Evolutionary conservation across 2,113 vertebrate genomes (phyloP).

Genomic region (Bubalus kerabau): DNA sequence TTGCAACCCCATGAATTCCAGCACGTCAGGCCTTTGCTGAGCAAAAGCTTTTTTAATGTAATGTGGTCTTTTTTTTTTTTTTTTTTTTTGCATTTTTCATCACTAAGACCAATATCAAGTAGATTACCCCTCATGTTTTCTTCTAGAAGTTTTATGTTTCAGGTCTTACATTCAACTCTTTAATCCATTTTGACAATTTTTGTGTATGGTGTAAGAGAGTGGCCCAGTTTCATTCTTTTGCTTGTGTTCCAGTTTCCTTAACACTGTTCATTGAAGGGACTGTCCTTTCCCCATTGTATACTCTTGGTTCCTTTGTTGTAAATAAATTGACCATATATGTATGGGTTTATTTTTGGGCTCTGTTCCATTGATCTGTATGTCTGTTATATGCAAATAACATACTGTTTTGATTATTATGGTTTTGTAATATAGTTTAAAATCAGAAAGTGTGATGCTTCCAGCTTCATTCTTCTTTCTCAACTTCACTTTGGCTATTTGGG

Average conservation of each 20-base stretch:
- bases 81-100: background rate
- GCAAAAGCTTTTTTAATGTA: background rate
- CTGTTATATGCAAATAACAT: background rate
- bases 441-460: background rate
- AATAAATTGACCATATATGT: background rate
- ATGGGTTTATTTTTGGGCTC: background rate
- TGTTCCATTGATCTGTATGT: background rate
- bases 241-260: background rate
- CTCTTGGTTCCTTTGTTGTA: background rate
- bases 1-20: no score
- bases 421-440: background rate
- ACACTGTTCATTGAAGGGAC: background rate
- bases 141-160: background rate
- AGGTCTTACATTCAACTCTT: background rate
- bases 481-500: background rate
- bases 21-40: background rate
- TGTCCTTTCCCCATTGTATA: background rate
- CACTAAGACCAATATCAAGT: background rate
- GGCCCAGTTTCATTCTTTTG: background rate
- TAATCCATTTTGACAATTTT: background rate
- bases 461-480: background rate
- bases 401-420: background rate
- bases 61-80: background rate
- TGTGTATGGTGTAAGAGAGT: background rate
- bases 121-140: background rate